These are phyloP conservation scores for Speoplatyrhinus poulsoni DNA, from an alignment of 2,113 vertebrate species.

Conservation along the genomic window DNA sequence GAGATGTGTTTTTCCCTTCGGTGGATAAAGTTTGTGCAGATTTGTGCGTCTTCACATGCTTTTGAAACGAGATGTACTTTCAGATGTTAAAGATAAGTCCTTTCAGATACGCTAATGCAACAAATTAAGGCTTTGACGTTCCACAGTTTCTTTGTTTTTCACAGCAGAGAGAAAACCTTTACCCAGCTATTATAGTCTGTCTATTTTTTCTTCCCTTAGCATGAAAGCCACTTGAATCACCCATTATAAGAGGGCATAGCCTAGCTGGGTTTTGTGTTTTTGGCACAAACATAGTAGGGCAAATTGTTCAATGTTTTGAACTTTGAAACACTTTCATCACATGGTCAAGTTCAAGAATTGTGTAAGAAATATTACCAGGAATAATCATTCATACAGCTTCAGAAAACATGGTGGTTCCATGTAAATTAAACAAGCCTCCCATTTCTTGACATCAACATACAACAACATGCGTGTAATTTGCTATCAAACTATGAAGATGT, in stretches of 20 bases:
- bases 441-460: constrained; percentile 17
- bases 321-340: no score
- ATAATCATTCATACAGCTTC: no score
- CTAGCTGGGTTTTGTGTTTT: no score
- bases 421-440: constrained; percentile 27
- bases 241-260: no score
- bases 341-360: no score
- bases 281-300: no score
- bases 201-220: no score
- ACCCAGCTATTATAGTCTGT: no score
- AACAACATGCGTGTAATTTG: background rate
- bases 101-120: constrained; percentile 16
- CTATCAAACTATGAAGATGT: background rate
- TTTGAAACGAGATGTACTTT: constrained; percentile 15
- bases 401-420: constrained; percentile 5
- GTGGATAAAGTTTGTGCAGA: constrained; percentile 47
- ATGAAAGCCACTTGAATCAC: no score
- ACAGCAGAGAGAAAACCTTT: background rate
- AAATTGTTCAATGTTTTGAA: no score
- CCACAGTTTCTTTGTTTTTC: constrained; percentile 7
- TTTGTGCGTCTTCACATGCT: constrained; percentile 51
- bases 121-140: constrained; percentile 13
- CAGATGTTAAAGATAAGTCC: background rate
- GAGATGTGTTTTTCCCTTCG: constrained; percentile 54
- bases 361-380: no score